Evolutionary conservation across 2,888 invertebrate genomes (phyloP).

Genomic region (Drosophila demipolita): DNA sequence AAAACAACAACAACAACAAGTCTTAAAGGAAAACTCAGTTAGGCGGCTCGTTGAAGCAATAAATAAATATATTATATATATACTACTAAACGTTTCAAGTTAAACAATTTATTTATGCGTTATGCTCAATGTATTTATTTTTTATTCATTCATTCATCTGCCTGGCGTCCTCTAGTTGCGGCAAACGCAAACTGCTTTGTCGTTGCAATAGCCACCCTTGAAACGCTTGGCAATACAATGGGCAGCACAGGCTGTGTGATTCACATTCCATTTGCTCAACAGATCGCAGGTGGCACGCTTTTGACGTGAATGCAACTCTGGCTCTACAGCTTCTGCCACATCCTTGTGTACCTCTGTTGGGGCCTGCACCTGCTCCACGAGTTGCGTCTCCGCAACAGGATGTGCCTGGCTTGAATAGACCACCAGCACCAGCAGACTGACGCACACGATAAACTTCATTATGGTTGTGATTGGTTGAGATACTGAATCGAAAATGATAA

Average conservation of each 20-base stretch:
- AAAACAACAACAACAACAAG: conserved; percentile 4
- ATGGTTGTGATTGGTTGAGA: conserved; percentile 1
- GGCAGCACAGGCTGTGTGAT: conserved; percentile 84
- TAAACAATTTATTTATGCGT: neutral
- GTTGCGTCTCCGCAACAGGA: conserved; percentile 17
- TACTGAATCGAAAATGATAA: neutral
- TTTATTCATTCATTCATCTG: neutral
- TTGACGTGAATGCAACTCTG: conserved; percentile 63
- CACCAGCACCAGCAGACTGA: conserved; percentile 23
- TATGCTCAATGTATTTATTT: neutral
- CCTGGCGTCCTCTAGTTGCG: conserved; percentile 53
- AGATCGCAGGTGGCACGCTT: conserved; percentile 85
- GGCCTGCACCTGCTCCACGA: neutral
- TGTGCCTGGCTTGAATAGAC: conserved; percentile 34
- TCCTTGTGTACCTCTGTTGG: neutral
- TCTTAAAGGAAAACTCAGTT: conserved; percentile 42
- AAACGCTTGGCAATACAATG: conserved; percentile 82
- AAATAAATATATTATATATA: conserved; percentile 50
- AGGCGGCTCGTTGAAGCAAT: conserved; percentile 59
- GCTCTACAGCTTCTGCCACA: neutral
- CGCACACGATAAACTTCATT: conserved; percentile 41
- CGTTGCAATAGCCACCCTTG: conserved; percentile 84
- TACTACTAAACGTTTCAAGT: conserved; percentile 12
- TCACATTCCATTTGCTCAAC: conserved; percentile 61
- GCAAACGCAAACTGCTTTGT: conserved; percentile 83